Percentiles rank a stretch among this genome's conserved stretches.
These are phyloP conservation scores for Sparidentex hasta DNA, from an alignment of 2,797 vertebrate species.

Conservation along the genomic window DNA sequence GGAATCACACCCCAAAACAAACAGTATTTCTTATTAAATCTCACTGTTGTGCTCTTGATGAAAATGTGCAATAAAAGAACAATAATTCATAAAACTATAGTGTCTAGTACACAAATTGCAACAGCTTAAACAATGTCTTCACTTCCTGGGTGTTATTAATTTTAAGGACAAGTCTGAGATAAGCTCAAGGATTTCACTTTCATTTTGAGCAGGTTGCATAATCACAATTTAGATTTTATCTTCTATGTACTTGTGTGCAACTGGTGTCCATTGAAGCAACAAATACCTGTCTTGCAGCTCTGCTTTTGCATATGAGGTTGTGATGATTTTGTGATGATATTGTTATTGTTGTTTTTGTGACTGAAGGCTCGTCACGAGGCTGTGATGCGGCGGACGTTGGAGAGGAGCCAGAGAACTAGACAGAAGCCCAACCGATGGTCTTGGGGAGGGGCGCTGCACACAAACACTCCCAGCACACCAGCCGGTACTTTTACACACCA, in stretches of 20 bases:
- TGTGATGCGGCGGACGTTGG: slow-evolving; percentile 92
- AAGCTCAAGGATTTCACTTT: neutral
- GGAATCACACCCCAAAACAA: neutral
- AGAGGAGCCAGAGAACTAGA: slow-evolving; percentile 91
- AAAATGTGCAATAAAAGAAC: too few relatives aligned
- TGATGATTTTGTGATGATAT: neutral
- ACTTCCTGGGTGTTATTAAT: neutral
- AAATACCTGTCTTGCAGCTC: neutral
- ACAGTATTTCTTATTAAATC: too few relatives aligned
- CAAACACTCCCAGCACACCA: slow-evolving; percentile 69
- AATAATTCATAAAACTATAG: too few relatives aligned
- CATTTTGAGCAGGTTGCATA: neutral
- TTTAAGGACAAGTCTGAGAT: neutral
- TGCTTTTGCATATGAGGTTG: neutral
- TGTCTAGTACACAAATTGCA: neutral
- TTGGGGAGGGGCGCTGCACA: slow-evolving; percentile 89
- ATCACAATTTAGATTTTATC: neutral
- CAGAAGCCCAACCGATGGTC: slow-evolving; percentile 94
- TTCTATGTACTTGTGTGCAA: neutral
- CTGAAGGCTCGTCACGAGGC: slow-evolving; percentile 93
- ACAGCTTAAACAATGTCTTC: neutral
- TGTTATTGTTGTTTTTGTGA: slow-evolving; percentile 15
- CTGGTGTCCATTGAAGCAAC: neutral
- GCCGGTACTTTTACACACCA: slow-evolving; percentile 64
- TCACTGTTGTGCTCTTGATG: too few relatives aligned